phyloP scores from a whole-genome alignment of 2,888 invertebrate genomes.

The Cephonodes hylas region DNA sequence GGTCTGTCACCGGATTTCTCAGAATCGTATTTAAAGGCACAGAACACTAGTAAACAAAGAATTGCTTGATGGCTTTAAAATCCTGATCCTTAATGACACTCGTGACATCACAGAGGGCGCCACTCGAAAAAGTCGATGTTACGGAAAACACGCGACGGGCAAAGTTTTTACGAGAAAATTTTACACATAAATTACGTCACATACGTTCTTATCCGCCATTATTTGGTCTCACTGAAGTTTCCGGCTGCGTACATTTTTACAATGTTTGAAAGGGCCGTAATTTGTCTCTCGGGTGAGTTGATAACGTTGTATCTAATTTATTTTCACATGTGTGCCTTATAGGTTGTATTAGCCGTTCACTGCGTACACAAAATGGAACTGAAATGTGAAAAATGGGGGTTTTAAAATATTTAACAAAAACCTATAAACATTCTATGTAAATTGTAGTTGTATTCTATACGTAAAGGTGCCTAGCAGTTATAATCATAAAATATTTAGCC shows the following conservation, averaged over 20 bases:
- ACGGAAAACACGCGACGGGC: conserved; percentile 45
- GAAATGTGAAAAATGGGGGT: background rate
- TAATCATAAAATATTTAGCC: no score
- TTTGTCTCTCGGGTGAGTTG: conserved; percentile 50
- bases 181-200: conserved; percentile 72
- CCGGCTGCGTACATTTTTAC: conserved; percentile 61
- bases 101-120: conserved; percentile 36
- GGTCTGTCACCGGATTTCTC: conserved; percentile 38
- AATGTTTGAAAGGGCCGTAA: conserved; percentile 57
- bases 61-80: conserved; percentile 60
- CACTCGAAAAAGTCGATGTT: conserved; percentile 50
- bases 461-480: no score
- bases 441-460: no score
- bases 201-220: conserved; percentile 68
- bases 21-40: conserved; percentile 37
- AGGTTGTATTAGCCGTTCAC: background rate
- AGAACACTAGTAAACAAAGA: conserved; percentile 44
- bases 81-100: conserved; percentile 55
- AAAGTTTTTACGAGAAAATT: conserved; percentile 69
- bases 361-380: background rate
- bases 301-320: conserved; percentile 15
- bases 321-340: background rate
- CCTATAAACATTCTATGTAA: no score
- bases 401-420: no score
- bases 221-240: conserved; percentile 66